Base-by-base conservation (phyloP, 1,140 invertebrate genomes). In the Cyclina sinensis region DNA sequence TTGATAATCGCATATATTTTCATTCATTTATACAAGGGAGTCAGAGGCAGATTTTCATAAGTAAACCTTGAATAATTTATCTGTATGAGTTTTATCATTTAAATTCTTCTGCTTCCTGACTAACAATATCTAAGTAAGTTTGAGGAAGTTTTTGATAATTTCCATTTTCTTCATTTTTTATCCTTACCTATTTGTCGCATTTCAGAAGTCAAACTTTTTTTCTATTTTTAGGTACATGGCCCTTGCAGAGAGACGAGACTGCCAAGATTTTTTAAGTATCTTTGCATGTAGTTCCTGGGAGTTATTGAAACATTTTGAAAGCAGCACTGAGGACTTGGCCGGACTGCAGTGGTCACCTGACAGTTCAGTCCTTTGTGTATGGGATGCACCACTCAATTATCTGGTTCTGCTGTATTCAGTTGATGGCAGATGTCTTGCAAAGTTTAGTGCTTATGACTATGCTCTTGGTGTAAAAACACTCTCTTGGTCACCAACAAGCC, bases 211-310 rank as follows among this genome's bases (percentile, higher is more conserved):
- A n/a, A n/a, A n/a, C n/a, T n/a, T n/a, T n/a, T n/a, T 81, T 16
- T 48, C 9, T 32, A 16, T 51, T 83, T 78, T 27, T 35, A 88
- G 86, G 73, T 96, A 95, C 88, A 93, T 96, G 93, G 96, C 95
- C 16, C 88, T 96, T 30, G 96, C 95, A 24, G 96, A 96, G 90
- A 92, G 96, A 76, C 73, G 95, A 35, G 95, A 96, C 54, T 96
- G 96, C 88, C 95, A 95, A 89, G 96, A 96, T 90, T 96, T 92
- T 86, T 89, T 96, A 74, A 96, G 95, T 73, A 95, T 96, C 16
- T 96, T 96, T 91, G 93, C 93, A 30, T 95, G 95, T 73, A 92
- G 90, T 46, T 93, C 94, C 27, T 96, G 96, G 96, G 92, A 95
- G 65, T 90, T 96, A 21, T 92, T 96, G 14, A 96, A 96, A 94